A percentile compares a stretch with the other conserved stretches of the same genome.
Evolutionary conservation across 1,140 invertebrate genomes (phyloP).

Genomic region (Plectrocnemia conspersa): DNA sequence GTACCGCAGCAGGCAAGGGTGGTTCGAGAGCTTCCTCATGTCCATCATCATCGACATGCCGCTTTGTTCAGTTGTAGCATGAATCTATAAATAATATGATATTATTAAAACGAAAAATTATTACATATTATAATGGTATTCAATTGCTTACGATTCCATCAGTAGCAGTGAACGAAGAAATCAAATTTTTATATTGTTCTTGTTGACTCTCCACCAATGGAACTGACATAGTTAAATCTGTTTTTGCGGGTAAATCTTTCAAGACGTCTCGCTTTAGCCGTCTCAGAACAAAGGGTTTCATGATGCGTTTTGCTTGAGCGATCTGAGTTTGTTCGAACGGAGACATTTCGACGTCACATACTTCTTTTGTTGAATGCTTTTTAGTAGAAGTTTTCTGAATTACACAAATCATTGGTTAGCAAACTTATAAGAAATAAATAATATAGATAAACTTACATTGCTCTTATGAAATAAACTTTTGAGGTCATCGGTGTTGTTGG

Average conservation of each 20-base stretch:
- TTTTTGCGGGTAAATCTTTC: conserved; percentile 74
- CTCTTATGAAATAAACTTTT: conserved; percentile 81
- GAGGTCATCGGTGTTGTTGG: conserved; percentile 79
- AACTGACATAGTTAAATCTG: conserved; percentile 58
- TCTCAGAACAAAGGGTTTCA: conserved; percentile 93
- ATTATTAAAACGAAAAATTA: not conserved
- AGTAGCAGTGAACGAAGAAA: conserved; percentile 66
- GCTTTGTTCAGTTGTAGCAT: conserved; percentile 53
- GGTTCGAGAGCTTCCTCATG: conserved; percentile 83
- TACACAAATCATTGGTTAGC: not conserved
- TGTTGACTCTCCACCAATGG: conserved; percentile 67
- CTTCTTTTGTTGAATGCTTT: conserved; percentile 44
- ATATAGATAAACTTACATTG: conserved; percentile 47
- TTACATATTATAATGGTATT: not conserved
- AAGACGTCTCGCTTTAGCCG: conserved; percentile 85
- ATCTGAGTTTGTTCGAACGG: conserved; percentile 84
- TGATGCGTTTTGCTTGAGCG: conserved; percentile 88
- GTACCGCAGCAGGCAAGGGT: conserved; percentile 75
- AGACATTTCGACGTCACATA: conserved; percentile 57
- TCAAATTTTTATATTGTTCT: conserved; percentile 67
- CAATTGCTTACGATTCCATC: conserved; percentile 51
- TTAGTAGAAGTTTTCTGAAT: conserved; percentile 23
- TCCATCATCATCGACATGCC: conserved; percentile 83
- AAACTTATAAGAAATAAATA: not conserved
- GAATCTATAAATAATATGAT: conserved; percentile 38